Conservation (phyloP, 1,140 invertebrate species). For the Nylanderia fulva region DNA sequence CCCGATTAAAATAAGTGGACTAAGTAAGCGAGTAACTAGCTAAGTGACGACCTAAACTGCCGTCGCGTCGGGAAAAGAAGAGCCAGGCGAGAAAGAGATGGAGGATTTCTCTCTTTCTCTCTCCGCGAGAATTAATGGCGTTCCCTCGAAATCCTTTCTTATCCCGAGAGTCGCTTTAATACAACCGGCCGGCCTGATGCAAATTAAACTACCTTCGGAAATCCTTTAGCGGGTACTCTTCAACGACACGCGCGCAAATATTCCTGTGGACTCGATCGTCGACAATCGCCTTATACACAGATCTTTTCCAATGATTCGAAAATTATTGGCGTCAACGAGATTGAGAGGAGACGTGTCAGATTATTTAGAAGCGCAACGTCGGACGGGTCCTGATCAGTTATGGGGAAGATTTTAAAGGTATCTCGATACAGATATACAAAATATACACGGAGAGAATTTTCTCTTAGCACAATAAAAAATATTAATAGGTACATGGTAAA, state of each 20-base stretch:
- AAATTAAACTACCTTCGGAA: conserved; percentile 72
- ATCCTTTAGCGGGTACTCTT: conserved; percentile 54
- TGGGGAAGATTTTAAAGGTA: no score
- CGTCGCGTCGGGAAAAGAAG: conserved; percentile 57
- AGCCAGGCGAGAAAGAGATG: conserved; percentile 6
- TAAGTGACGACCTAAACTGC: conserved; percentile 75
- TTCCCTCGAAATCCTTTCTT: conserved; percentile 67
- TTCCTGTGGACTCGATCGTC: conserved; percentile 28
- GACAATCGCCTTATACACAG: conserved; percentile 1
- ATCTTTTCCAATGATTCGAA: not conserved
- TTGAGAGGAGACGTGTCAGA: conserved; percentile 12
- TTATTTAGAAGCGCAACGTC: not conserved
- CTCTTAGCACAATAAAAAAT: no score
- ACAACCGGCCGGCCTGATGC: conserved; percentile 70
- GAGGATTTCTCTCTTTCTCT: no score
- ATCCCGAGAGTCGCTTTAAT: conserved; percentile 61
- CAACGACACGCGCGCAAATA: conserved; percentile 40
- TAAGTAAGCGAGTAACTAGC: conserved; percentile 84
- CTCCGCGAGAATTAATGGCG: conserved; percentile 77
- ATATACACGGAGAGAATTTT: no score
- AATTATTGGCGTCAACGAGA: not conserved
- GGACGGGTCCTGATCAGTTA: no score
- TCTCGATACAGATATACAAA: no score
- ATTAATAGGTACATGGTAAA: no score
- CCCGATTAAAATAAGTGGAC: conserved; percentile 85